Conservation (phyloP, 2,888 invertebrate genomes). For the Drosophila suboccidentalis region DNA sequence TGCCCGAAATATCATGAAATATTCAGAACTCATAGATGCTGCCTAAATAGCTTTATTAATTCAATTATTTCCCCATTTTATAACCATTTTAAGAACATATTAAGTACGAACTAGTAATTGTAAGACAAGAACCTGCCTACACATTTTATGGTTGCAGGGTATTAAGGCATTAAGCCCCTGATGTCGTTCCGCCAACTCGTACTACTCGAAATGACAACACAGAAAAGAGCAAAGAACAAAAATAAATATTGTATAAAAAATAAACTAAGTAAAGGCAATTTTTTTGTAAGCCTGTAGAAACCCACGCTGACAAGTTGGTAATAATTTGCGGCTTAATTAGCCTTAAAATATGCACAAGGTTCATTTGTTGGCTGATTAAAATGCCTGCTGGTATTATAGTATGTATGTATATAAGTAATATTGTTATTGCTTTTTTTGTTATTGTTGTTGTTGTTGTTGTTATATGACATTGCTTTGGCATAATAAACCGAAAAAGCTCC, state of each 20-base stretch:
- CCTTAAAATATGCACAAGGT: slow-evolving; percentile 63
- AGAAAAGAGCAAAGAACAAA: not conserved
- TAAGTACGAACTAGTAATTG: not conserved
- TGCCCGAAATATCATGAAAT: no score
- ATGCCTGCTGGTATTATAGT: slow-evolving; percentile 36
- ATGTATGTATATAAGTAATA: not conserved
- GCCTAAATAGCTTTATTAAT: not conserved
- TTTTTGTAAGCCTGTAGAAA: slow-evolving; percentile 37
- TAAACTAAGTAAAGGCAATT: slow-evolving; percentile 14
- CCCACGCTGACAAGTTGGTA: slow-evolving; percentile 58
- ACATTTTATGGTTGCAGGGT: slow-evolving; percentile 11
- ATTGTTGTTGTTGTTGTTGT: not conserved
- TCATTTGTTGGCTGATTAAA: slow-evolving; percentile 54
- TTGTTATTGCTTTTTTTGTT: not conserved
- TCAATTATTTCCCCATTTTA: not conserved
- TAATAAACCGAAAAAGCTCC: slow-evolving; percentile 42
- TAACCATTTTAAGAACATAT: not conserved
- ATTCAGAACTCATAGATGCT: not conserved
- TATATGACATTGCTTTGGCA: slow-evolving; percentile 42
- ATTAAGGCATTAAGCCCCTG: slow-evolving; percentile 23
- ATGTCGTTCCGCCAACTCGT: slow-evolving; percentile 6
- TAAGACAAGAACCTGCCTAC: not conserved
- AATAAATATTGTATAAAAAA: not conserved
- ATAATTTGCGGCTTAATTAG: slow-evolving; percentile 76
- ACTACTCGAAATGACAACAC: slow-evolving; percentile 6